Conservation (phyloP, 2,113 vertebrate species). For the Pangasianodon gigas region DNA sequence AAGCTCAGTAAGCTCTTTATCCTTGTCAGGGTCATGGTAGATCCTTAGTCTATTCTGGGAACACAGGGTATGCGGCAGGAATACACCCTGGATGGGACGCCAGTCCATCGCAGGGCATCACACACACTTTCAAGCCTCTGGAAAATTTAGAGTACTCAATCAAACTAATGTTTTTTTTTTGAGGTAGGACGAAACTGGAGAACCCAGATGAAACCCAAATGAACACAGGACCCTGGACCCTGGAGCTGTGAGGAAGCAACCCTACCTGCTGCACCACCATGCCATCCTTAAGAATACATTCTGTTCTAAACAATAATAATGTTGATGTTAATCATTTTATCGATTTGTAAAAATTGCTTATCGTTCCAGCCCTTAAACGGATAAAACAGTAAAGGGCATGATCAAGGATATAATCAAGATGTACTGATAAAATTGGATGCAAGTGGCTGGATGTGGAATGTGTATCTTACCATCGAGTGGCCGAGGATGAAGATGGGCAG, state of each 20-base stretch:
- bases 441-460: neutral
- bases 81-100: neutral
- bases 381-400: neutral
- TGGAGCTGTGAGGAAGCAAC: neutral
- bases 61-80: neutral
- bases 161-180: neutral
- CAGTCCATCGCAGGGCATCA: neutral
- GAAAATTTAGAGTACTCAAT: neutral
- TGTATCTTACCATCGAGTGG: slow-evolving; percentile 89
- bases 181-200: neutral
- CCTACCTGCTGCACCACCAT: neutral
- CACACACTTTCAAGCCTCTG: neutral
- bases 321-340: neutral
- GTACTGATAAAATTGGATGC: neutral
- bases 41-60: neutral
- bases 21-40: neutral
- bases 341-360: neutral
- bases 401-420: neutral
- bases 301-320: neutral
- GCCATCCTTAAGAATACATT: neutral
- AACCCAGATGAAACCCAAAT: neutral
- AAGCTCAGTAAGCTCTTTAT: neutral
- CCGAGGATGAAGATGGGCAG: slow-evolving; percentile 89
- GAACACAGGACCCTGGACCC: neutral
- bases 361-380: neutral